Evolutionary conservation across 1,140 invertebrate species (phyloP), one percentile per base, ranked within the genome.

Genomic region (Bombus picipes): DNA sequence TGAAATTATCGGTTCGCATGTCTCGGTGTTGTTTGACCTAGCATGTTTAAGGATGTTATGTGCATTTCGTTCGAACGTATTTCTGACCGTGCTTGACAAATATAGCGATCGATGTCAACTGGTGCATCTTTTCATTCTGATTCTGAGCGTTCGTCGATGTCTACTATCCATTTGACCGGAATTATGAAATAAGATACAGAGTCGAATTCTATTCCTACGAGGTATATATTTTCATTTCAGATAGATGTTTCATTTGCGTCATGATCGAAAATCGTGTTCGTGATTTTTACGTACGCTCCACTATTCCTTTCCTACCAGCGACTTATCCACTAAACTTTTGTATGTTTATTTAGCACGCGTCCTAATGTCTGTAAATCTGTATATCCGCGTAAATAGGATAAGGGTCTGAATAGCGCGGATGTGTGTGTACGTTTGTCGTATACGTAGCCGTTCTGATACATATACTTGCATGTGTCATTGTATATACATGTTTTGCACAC

Each of bases 281-380:
- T 34, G 32, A 6, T 34, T 28, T 39, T 70, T 39, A 39, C 37
- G 9, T 39, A 10, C 3, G 13, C 28, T 13, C 22, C 25, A 13
- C 4, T 10, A 3, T 70, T 37, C 5, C 13, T 25, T 25, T 39
- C 18, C 12, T 3, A 70, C 2, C 34, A 13, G 5, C 18, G 28
- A 87, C 25, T 59, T 66, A 10, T 68, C n/a, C n/a, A 2, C 18
- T n/a, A 34, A 4, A 81, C 83, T 89, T 90, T 92, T 92, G 76
- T 92, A 92, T 71, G 88, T 92, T 90, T 92, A 78, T 90, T 88
- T 87, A 88, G 25, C 83, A 89, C 72, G 72, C 77, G 37, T 53
- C 74, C 66, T 22, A 13, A 39, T 39, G 13, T 15, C 39, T 34
- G 18, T 39, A 25, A 68, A 68, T 34, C 80, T 76, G 82, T 79